Percentiles rank a stretch among this genome's conserved stretches.
Evolutionary conservation across 2,797 vertebrate genomes (phyloP).

Genomic region (Cichlasoma orientale): DNA sequence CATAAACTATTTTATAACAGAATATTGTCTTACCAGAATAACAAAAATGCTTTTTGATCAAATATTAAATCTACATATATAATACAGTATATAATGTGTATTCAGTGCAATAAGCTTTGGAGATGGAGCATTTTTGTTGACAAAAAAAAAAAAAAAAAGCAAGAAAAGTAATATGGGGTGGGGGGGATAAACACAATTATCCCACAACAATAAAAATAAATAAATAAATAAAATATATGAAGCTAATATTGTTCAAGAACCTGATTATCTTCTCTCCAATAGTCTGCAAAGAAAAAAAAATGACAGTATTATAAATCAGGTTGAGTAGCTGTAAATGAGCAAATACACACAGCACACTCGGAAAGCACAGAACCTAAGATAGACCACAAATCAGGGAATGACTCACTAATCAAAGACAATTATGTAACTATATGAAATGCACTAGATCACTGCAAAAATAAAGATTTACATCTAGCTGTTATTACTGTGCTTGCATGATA

Average conservation of each 20-base stretch:
- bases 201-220: neutral
- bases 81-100: neutral
- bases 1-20: neutral
- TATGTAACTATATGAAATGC: neutral
- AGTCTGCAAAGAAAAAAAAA: conserved; percentile 82
- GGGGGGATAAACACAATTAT: neutral
- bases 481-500: conserved; percentile 5
- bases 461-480: neutral
- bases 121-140: neutral
- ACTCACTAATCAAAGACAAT: neutral
- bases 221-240: neutral
- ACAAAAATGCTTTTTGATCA: neutral
- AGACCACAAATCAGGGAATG: too few relatives aligned
- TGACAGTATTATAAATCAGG: conserved; percentile 2
- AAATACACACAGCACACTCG: neutral
- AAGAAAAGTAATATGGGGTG: neutral
- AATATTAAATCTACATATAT: neutral
- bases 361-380: too few relatives aligned
- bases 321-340: neutral
- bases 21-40: conserved; percentile 5
- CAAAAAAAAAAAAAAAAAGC: conserved; percentile 17
- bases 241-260: conserved; percentile 75
- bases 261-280: conserved; percentile 89
- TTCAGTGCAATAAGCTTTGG: neutral
- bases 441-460: neutral